These are phyloP conservation scores for Apostichopus californicus DNA, from an alignment of 35 echinoderm and acorn worm genomes.

Conservation along the genomic window DNA sequence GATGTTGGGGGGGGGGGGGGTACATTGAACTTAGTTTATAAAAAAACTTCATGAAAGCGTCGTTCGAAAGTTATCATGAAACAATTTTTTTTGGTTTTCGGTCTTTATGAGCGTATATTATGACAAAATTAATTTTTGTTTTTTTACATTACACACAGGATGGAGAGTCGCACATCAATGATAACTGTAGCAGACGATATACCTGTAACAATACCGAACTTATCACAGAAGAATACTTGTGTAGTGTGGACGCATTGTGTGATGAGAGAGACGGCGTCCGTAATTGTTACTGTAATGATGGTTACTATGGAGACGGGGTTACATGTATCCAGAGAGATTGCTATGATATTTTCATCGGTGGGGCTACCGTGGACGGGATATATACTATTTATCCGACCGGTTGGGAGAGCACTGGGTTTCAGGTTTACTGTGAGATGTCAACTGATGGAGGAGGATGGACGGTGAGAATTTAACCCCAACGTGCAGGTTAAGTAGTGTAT, in stretches of 20 bases:
- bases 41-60: too few species aligned
- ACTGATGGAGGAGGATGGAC: background rate
- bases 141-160: background rate
- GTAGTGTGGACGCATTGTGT: background rate
- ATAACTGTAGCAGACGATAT: background rate
- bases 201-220: background rate
- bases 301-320: background rate
- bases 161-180: background rate
- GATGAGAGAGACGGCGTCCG: background rate
- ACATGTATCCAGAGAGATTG: background rate
- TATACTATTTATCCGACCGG: background rate
- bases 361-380: background rate
- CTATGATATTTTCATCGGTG: background rate
- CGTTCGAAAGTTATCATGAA: too few species aligned
- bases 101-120: too few species aligned
- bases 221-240: background rate
- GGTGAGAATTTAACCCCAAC: background rate
- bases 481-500: too few species aligned
- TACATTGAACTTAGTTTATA: too few species aligned
- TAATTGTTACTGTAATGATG: background rate
- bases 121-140: too few species aligned
- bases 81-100: too few species aligned
- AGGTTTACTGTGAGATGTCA: background rate
- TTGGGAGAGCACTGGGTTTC: background rate
- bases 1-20: too few species aligned